Evolutionary conservation across 2,888 invertebrate genomes (phyloP).

Genomic region (Troides helena): DNA sequence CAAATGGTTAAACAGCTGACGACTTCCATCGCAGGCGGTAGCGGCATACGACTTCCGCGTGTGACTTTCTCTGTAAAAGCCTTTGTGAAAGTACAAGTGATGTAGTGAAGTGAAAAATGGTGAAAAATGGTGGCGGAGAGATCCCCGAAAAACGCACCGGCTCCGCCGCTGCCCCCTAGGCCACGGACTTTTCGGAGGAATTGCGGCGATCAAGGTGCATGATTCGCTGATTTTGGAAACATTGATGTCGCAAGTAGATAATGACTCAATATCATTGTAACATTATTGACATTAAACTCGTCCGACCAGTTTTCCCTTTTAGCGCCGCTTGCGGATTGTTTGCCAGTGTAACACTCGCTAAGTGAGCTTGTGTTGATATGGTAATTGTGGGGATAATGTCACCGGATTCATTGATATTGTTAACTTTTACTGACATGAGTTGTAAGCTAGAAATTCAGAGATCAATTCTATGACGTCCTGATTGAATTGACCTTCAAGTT

Average conservation of each 20-base stretch:
- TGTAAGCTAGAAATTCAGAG: too few relatives aligned
- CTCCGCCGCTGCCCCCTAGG: conserved; percentile 67
- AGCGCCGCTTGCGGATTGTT: conserved; percentile 13
- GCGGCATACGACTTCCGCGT: conserved; percentile 29
- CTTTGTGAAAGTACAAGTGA: conserved; percentile 44
- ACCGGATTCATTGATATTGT: too few relatives aligned
- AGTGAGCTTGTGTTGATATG: too few relatives aligned
- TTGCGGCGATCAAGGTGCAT: conserved; percentile 80
- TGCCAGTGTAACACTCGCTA: not conserved
- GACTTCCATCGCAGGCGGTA: conserved; percentile 31
- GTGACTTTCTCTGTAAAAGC: conserved; percentile 35
- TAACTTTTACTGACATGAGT: too few relatives aligned
- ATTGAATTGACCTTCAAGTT: too few relatives aligned
- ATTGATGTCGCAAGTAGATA: conserved; percentile 24
- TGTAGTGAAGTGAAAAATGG: conserved; percentile 57
- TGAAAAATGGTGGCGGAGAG: conserved; percentile 76
- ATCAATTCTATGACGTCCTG: too few relatives aligned
- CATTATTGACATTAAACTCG: conserved; percentile 29
- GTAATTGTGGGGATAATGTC: too few relatives aligned
- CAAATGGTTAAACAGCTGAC: conserved; percentile 20
- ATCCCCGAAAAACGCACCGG: conserved; percentile 64
- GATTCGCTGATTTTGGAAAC: conserved; percentile 14
- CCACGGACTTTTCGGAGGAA: conserved; percentile 78
- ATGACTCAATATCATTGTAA: conserved; percentile 40
- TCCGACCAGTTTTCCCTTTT: conserved; percentile 31